Evolutionary conservation across 2,888 invertebrate genomes (phyloP).

Genomic region (Cyclophora albipunctata): DNA sequence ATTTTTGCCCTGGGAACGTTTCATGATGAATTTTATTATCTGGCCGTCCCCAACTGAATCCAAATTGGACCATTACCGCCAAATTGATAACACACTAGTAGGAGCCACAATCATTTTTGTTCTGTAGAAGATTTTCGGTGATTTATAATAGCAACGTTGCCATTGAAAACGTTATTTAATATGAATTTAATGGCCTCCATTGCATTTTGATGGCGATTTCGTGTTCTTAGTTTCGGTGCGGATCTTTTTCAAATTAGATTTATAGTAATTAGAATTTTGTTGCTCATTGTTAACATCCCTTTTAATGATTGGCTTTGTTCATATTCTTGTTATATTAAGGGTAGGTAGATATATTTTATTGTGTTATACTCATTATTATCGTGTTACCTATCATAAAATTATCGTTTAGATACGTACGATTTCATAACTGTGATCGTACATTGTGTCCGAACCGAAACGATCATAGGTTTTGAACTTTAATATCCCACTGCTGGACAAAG

Average conservation of each 20-base stretch:
- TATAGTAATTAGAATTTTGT: too few species aligned
- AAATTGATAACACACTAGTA: constrained; percentile 66
- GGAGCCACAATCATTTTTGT: constrained; percentile 37
- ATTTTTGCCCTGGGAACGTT: constrained; percentile 66
- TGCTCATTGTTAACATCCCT: too few species aligned
- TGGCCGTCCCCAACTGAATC: constrained; percentile 57
- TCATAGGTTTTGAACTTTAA: too few species aligned
- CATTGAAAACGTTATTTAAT: constrained; percentile 20
- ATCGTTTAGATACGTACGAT: too few species aligned
- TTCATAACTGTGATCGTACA: too few species aligned
- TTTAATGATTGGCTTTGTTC: too few species aligned
- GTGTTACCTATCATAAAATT: too few species aligned
- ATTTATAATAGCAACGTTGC: constrained; percentile 29
- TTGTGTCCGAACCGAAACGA: too few species aligned
- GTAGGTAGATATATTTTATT: too few species aligned
- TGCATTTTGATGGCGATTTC: constrained; percentile 14
- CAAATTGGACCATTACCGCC: constrained; percentile 67
- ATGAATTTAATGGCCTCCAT: constrained; percentile 18
- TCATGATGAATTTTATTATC: constrained; percentile 71
- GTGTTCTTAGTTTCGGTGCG: constrained; percentile 2
- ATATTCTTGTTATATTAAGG: too few species aligned
- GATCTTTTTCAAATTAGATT: not conserved
- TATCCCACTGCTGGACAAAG: too few species aligned
- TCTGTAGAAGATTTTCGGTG: constrained; percentile 27
- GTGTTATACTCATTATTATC: too few species aligned